Percentiles rank a stretch among this genome's conserved stretches.
These are phyloP conservation scores for Mythimna impura DNA, from an alignment of 2,888 invertebrate genomes.

Conservation along the genomic window DNA sequence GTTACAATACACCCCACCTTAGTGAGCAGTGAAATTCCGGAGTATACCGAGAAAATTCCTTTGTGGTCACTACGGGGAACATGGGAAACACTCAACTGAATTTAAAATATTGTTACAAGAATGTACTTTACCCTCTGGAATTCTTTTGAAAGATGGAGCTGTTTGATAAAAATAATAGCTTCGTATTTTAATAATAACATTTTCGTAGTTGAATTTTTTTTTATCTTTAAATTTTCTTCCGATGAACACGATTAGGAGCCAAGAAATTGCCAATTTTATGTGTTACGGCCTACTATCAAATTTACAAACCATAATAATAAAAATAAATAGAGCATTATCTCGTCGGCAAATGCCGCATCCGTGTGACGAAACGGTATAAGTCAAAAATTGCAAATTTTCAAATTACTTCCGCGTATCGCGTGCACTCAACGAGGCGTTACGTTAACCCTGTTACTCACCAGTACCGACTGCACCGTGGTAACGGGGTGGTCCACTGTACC, in stretches of 20 bases:
- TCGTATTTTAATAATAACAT: too few species aligned
- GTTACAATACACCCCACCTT: constrained; percentile 21
- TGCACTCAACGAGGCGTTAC: constrained; percentile 70
- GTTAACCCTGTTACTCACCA: constrained; percentile 75
- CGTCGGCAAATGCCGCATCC: constrained; percentile 18
- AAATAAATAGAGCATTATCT: constrained; percentile 46
- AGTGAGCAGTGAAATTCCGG: constrained; percentile 28
- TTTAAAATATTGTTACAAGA: constrained; percentile 15
- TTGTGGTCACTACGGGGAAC: constrained; percentile 3
- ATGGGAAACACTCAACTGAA: constrained; percentile 14
- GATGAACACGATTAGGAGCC: constrained; percentile 15
- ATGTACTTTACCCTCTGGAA: neutral
- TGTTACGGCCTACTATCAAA: constrained; percentile 15
- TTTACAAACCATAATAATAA: constrained; percentile 34
- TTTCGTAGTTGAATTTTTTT: neutral
- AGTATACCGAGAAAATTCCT: constrained; percentile 24
- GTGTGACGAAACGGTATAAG: constrained; percentile 38
- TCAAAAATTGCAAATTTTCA: constrained; percentile 50
- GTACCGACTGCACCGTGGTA: constrained; percentile 74
- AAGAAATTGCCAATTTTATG: constrained; percentile 34
- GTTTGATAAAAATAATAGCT: neutral
- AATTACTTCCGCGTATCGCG: constrained; percentile 62
- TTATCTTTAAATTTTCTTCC: constrained; percentile 1
- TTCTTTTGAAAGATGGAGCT: neutral
- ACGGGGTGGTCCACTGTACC: constrained; percentile 81